A percentile compares a stretch with the other conserved stretches of the same genome.
Evolutionary conservation across 2,797 vertebrate species (phyloP).

Genomic region (Linurgus olivaceus): DNA sequence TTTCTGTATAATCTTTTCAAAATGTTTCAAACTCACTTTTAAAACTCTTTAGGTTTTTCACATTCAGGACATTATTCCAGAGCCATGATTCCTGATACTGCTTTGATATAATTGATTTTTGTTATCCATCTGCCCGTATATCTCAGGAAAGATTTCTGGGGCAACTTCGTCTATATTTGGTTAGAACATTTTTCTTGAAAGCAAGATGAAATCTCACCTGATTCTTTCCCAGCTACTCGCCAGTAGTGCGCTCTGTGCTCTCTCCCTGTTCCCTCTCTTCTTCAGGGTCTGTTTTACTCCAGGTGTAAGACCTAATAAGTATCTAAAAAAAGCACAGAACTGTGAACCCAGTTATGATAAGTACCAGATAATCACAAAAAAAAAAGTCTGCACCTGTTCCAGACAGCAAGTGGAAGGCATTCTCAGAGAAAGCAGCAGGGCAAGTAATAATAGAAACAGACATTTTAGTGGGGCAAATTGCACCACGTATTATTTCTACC

Average conservation of each 20-base stretch:
- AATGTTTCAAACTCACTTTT: neutral
- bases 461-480: neutral
- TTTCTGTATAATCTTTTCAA: neutral
- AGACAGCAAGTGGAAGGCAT: neutral
- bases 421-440: neutral
- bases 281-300: neutral
- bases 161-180: neutral
- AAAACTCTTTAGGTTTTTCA: neutral
- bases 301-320: neutral
- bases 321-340: neutral
- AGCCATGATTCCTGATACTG: neutral
- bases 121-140: neutral
- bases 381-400: neutral
- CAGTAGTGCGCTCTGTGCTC: neutral
- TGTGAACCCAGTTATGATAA: neutral
- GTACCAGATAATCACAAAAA: neutral
- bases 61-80: neutral
- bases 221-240: neutral
- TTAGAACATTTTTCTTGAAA: neutral
- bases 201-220: neutral
- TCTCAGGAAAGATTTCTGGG: neutral
- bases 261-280: neutral
- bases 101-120: neutral
- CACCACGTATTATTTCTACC: neutral
- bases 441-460: neutral